Evolutionary conservation across 2,888 invertebrate genomes (phyloP), one percentile per base, ranked within the genome.

Genomic region (Chrysolina oricalcia): DNA sequence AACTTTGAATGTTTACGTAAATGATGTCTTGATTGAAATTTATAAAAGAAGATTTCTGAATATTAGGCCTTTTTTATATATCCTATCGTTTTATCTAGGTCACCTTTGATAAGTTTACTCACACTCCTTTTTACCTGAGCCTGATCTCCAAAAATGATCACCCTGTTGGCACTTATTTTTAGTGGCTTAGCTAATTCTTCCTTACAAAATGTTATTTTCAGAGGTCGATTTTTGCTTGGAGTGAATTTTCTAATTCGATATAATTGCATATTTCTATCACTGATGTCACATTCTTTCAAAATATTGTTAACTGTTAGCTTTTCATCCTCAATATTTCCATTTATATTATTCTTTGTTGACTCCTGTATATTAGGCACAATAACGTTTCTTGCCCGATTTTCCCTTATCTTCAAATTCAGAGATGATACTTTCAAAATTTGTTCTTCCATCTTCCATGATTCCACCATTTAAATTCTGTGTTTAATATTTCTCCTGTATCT

Each of bases 31-130:
- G n/a, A n/a, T n/a, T 64, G n/a, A 41, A 40, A 40, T 41, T 64
- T 64, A 40, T 64, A 13, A 64, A 64, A 40, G 41, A 35, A 64
- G 64, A 64, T 41, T n/a, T 40, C 41, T 62, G 62, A 27, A 62
- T 62, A 62, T 62, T 35, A 62, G 35, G 62, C 62, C 19, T 62
- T 62, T 23, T 64, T 64, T 19, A 64, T 64, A 41, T 64, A 64
- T 41, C n/a, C 40, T 64, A 64, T 64, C n/a, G 41, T 64, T 41
- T n/a, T n/a, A n/a, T n/a, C n/a, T n/a, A n/a, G n/a, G n/a, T n/a
- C n/a, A n/a, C n/a, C 40, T 15, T 63, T 11, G 0, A 40, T 40
- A n/a, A 35, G 40, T 63, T 63, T 40, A 40, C 40, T 63, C 4
- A 63, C 6, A 11, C 27, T 64, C 2, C 41, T 64, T 64, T 64